Evolutionary conservation across 1,140 invertebrate genomes (phyloP).

Genomic region (Brachionus angularis): DNA sequence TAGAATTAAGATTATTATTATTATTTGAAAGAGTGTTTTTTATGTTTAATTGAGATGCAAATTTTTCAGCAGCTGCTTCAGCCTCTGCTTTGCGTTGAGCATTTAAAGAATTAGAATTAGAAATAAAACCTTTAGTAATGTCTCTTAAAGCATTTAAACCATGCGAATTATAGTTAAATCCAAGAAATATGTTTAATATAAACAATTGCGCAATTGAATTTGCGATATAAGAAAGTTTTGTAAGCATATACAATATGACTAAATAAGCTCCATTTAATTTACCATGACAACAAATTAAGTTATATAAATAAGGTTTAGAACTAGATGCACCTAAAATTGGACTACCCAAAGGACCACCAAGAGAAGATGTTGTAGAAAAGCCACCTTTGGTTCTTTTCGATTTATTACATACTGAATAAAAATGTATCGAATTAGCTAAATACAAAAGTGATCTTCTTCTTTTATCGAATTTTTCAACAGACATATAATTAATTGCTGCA

Average conservation of each 20-base stretch:
- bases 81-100: constrained; percentile 15
- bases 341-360: constrained; percentile 1
- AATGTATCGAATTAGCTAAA: constrained; percentile 36
- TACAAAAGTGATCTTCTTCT: constrained; percentile 15
- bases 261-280: constrained; percentile 60
- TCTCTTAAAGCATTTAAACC: constrained; percentile 32
- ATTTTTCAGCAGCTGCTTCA: constrained; percentile 34
- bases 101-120: constrained; percentile 19
- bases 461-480: constrained; percentile 43
- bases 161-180: constrained; percentile 51
- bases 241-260: constrained; percentile 58
- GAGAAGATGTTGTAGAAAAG: neutral
- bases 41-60: constrained; percentile 19
- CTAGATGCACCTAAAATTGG: constrained; percentile 28
- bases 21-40: too few species aligned
- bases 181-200: constrained; percentile 60
- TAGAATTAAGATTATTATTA: too few species aligned
- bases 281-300: constrained; percentile 47
- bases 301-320: constrained; percentile 35
- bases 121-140: constrained; percentile 28
- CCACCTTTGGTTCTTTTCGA: constrained; percentile 19
- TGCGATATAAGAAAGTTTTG: constrained; percentile 59
- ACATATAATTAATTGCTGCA: constrained; percentile 35
- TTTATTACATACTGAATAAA: constrained; percentile 41
- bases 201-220: constrained; percentile 61